Evolutionary conservation across 2,888 invertebrate genomes (phyloP).

Genomic region (Melikaiella ostensackeni): DNA sequence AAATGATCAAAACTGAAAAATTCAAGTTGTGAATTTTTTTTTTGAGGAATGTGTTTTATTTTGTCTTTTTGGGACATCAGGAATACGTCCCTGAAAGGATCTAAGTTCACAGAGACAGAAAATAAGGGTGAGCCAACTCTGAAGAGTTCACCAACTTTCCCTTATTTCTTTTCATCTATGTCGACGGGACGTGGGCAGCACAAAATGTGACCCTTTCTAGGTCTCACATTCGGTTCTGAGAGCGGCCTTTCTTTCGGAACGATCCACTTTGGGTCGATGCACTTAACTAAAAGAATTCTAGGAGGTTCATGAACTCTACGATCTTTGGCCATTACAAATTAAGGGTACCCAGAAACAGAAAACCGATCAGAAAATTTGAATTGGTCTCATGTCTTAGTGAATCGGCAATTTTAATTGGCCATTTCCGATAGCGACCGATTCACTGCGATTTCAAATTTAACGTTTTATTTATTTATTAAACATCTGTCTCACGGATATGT

Average conservation of each 20-base stretch:
- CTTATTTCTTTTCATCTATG: neutral
- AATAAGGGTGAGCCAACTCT: neutral
- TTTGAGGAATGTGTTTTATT: no score
- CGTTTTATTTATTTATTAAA: no score
- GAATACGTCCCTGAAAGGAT: neutral
- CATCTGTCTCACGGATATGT: no score
- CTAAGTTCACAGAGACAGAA: neutral
- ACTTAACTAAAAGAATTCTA: neutral
- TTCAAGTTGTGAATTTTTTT: no score
- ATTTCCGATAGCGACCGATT: no score
- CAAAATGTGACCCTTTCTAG: neutral
- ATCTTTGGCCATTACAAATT: neutral
- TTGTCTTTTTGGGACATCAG: neutral
- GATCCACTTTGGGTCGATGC: constrained; percentile 23
- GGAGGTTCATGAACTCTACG: neutral
- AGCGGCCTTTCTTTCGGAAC: constrained; percentile 9
- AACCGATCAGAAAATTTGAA: no score
- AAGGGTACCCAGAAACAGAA: no score
- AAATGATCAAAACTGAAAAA: no score
- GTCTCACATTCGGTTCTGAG: neutral
- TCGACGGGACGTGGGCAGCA: neutral
- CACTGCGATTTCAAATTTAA: no score
- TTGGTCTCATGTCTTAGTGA: no score
- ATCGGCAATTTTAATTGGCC: no score
- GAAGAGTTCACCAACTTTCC: neutral